These are phyloP conservation scores for Clanis bilineata DNA, from an alignment of 2,888 invertebrate species.

Conservation along the genomic window DNA sequence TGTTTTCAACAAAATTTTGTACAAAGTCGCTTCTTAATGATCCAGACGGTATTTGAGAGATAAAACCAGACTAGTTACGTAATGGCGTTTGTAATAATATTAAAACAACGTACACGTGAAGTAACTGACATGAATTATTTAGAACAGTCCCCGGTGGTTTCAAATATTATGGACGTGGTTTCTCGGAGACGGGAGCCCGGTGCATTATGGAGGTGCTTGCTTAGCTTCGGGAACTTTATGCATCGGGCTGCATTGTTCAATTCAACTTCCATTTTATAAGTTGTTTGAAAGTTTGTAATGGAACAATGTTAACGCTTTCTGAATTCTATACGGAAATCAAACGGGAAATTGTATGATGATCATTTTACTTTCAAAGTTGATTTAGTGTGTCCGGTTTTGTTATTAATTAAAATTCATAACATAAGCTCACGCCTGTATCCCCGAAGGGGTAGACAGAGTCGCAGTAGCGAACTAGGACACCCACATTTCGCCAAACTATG, in stretches of 20 bases:
- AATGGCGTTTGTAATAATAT: background rate
- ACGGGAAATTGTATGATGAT: background rate
- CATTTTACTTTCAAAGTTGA: background rate
- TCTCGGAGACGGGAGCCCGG: background rate
- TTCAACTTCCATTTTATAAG: background rate
- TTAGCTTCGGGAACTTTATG: background rate
- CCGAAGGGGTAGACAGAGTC: too few species aligned
- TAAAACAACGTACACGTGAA: background rate
- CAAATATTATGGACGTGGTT: constrained; percentile 12
- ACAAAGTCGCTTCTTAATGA: background rate
- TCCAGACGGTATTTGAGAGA: background rate
- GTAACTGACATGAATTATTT: constrained; percentile 3
- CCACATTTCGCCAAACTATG: too few species aligned
- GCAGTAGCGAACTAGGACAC: too few species aligned
- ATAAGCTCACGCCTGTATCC: too few species aligned
- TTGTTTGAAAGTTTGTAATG: background rate
- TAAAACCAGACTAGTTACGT: background rate
- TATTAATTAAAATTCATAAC: too few species aligned
- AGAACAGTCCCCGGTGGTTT: background rate
- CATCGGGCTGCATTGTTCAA: background rate
- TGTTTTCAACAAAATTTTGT: background rate
- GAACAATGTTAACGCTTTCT: background rate
- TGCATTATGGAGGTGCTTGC: background rate
- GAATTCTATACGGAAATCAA: background rate
- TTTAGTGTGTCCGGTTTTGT: background rate